Base-by-base conservation (phyloP, 2,113 vertebrate species). In the Globicephala melas region DNA sequence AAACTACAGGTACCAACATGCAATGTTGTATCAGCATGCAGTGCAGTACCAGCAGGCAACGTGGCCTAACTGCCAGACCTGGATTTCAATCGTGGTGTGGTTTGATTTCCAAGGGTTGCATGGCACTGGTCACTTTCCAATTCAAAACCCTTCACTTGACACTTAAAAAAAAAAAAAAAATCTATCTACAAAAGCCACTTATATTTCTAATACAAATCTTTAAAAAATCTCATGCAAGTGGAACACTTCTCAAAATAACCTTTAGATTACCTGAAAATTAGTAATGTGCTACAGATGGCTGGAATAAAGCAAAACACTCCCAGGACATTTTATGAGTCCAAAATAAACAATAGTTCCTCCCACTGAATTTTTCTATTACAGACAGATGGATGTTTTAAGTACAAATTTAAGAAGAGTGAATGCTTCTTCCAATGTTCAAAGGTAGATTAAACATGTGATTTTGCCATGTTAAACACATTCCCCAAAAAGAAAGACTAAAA, bases 1-100 rank as follows among this genome's bases (percentile, higher is more conserved):
- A 50, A 97, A 98, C 96, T 95, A 98, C 93, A 98, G 89, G 90
- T 95, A 97, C 95, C 97, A 98, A 96, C 94, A 98, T 93, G 96
- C 97, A 97, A 83, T 89, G 95, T 96, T 38, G 36, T 97, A 95
- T 97, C 97, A 98, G 97, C 97, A 98, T 97, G 97, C 97, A 89
- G 62, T 58, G 77, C 28, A 11, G 26, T 97, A 95, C 97, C 97
- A 98, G 97, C 97, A 98, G 97, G 97, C 97, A 89, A 70, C 58
- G 70, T 96, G 80, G 31, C 74, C n/a, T 0, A 79, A 97, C 28
- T 0, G 0, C 63, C 85, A 31, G 55, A 44, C 28, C 94, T 80
- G 36, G 31, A 96, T 76, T 97, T 96, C 60, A 96, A 89, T 92
- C 88, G 89, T 18, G 38, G 53, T 81, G 62, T 68, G 53, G 65